Evolutionary conservation across 2,888 invertebrate genomes (phyloP).

Genomic region (Lycaena phlaeas): DNA sequence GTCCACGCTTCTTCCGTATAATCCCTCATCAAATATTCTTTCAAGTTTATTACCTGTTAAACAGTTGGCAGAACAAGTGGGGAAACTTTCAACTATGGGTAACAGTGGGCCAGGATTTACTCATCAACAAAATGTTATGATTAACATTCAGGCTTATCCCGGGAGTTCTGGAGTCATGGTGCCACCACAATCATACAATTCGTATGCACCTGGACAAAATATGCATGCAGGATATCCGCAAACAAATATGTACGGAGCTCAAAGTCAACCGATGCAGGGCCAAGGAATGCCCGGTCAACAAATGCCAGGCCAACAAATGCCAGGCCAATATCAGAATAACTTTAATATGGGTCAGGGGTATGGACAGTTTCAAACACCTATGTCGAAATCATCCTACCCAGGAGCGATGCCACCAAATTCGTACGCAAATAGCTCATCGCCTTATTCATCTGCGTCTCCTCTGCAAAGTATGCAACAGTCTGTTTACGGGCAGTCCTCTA

Average conservation of each 20-base stretch:
- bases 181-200: slow-evolving; percentile 56
- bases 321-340: slow-evolving; percentile 43
- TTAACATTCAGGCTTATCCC: slow-evolving; percentile 77
- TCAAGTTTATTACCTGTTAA: slow-evolving; percentile 58
- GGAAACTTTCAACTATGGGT: slow-evolving; percentile 49
- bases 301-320: slow-evolving; percentile 19
- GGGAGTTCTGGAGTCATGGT: slow-evolving; percentile 63
- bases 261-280: slow-evolving; percentile 36
- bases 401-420: slow-evolving; percentile 33
- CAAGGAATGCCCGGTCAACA: slow-evolving; percentile 1
- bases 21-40: slow-evolving; percentile 42
- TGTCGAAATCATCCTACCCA: slow-evolving; percentile 46
- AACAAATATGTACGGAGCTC: slow-evolving; percentile 50
- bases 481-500: slow-evolving; percentile 45
- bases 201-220: slow-evolving; percentile 45
- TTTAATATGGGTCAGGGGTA: slow-evolving; percentile 40
- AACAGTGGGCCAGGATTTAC: slow-evolving; percentile 48
- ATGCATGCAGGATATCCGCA: slow-evolving; percentile 51
- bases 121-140: slow-evolving; percentile 77
- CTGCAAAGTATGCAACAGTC: slow-evolving; percentile 62
- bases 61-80: slow-evolving; percentile 62
- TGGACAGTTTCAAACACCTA: slow-evolving; percentile 40
- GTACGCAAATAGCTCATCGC: slow-evolving; percentile 37
- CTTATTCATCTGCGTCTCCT: slow-evolving; percentile 47
- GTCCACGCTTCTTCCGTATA: slow-evolving; percentile 49